Base-by-base conservation (phyloP, 2,113 vertebrate genomes). In the Mesoclemmys tuberculata region DNA sequence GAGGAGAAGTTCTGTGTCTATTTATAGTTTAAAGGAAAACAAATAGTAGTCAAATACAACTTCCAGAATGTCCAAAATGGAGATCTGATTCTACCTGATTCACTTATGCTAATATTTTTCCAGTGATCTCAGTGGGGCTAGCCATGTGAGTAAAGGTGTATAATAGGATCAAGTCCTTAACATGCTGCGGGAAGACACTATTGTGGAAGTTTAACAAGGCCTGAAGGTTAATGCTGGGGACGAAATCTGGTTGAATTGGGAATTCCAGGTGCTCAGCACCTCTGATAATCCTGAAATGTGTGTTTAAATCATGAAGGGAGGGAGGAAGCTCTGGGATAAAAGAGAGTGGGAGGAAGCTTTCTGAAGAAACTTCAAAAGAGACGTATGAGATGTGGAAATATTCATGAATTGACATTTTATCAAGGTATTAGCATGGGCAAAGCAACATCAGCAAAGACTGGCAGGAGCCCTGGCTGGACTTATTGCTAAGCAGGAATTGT, bases 351-450 rank as follows among this genome's bases (percentile, higher is more conserved):
- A 27, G n/a, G 74, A 27, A 3, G 48, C 41, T 88, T 93, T 90
- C 64, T 84, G 87, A 64, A 87, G 18, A 2, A 1, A 27, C 79
- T 74, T 46, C 75, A 55, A 87, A 92, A 10, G n/a, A 68, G 38
- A 38, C 35, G 52, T 84, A 91, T 89, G 80, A 58, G 22, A 64
- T 93, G 18, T 91, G 55, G 26, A 31, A 22, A 3, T 90, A 52
- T 27, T 95, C 51, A 95, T 26, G 14, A n/a, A 61, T 48, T 82
- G 29, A 3, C 92, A 68, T 87, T 96, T 12, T 96, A 71, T 96
- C 51, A 92, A 99, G 99, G 99, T 99, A 26, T 98, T 99, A 94
- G 99, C 99, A 7, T 99, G 99, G 99, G 99, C 99, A 10, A 98
- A 99, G 93, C 99, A 99, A 92, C 99, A 99, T 97, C 99, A 99